Percentiles rank a stretch among this genome's conserved stretches.
Conservation (phyloP, 2,113 vertebrate genomes). For the Cyanocitta stelleri region DNA sequence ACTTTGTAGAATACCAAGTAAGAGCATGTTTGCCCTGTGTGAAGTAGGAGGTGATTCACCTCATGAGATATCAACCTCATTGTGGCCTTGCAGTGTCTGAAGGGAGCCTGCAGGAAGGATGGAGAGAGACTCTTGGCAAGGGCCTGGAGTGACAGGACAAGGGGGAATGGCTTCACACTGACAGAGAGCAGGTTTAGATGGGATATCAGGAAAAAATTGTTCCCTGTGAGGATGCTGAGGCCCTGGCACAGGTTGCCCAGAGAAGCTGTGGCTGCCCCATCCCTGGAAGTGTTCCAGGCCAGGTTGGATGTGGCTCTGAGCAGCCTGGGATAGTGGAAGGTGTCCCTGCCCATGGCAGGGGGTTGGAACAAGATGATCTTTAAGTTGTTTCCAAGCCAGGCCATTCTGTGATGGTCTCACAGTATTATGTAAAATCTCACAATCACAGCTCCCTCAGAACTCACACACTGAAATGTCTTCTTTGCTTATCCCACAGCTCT, state of each 20-base stretch:
- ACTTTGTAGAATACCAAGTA: neutral
- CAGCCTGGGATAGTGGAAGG: rapidly evolving
- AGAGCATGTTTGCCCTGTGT: neutral
- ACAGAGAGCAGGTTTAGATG: rapidly evolving
- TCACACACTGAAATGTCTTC: neutral
- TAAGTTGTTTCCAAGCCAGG: neutral
- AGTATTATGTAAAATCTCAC: neutral
- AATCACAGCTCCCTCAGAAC: neutral
- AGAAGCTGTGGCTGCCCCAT: neutral
- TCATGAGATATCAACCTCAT: rapidly evolving
- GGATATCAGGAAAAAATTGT: rapidly evolving
- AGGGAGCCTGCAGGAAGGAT: neutral
- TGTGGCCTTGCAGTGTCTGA: neutral
- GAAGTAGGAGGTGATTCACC: neutral
- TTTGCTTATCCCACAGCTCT: neutral
- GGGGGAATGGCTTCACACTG: neutral
- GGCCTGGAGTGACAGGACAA: neutral
- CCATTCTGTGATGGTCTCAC: neutral
- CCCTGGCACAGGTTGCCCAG: neutral
- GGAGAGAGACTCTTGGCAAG: neutral
- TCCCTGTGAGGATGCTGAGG: rapidly evolving
- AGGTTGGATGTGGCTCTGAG: neutral
- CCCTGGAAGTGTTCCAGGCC: rapidly evolving
- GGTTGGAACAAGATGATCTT: rapidly evolving
- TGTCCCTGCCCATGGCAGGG: neutral